Conservation (phyloP, 2,113 vertebrate species). For the Saccopteryx bilineata region DNA sequence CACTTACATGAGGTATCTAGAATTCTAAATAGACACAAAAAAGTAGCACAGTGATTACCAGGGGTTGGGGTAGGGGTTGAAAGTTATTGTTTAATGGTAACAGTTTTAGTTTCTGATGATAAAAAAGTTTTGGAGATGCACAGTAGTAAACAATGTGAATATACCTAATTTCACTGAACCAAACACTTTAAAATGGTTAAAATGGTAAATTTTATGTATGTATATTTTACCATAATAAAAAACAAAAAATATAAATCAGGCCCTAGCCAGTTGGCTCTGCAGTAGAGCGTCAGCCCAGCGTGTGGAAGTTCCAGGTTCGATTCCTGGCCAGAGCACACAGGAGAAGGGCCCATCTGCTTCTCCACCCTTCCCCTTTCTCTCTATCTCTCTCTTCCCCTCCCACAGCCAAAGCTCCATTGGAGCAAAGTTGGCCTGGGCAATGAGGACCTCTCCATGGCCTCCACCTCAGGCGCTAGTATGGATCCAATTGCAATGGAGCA, state of each 20-base stretch:
- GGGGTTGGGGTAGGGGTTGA: background rate
- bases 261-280: no score
- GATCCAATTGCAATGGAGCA: no score
- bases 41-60: background rate
- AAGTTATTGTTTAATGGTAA: background rate
- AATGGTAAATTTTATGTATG: background rate
- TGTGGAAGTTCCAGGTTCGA: no score
- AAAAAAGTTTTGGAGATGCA: conserved; percentile 22
- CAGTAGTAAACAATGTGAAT: background rate
- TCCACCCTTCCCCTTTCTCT: no score
- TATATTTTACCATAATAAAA: conserved; percentile 4
- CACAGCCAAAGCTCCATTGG: no score
- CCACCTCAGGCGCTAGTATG: no score
- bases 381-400: no score
- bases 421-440: no score
- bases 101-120: background rate
- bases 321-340: no score
- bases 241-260: background rate
- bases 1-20: background rate
- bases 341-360: no score
- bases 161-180: conserved; percentile 11
- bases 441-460: no score
- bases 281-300: no score
- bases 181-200: conserved; percentile 1
- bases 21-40: conserved; percentile 33